phyloP scores from a whole-genome alignment of 2,888 invertebrate genomes.

The Drosophila acutilabella region DNA sequence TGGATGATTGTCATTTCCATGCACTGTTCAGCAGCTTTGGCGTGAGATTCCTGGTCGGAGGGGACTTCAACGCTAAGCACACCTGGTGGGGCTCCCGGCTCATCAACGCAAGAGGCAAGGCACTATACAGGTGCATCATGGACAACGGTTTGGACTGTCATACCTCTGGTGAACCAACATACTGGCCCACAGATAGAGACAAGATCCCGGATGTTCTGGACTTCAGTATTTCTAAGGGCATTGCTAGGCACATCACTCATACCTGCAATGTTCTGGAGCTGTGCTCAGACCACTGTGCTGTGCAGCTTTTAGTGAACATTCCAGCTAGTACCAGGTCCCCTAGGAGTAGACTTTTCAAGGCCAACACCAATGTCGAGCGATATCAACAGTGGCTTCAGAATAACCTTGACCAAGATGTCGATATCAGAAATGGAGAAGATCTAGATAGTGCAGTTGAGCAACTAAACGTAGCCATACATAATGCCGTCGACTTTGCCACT shows the following conservation, averaged over 20 bases:
- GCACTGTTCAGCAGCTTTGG: neutral
- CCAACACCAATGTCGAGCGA: too few relatives aligned
- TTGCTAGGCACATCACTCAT: neutral
- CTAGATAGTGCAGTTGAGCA: neutral
- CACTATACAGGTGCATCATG: neutral
- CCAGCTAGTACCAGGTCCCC: too few relatives aligned
- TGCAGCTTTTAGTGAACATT: neutral
- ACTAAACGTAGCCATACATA: neutral
- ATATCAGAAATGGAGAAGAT: neutral
- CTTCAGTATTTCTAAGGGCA: neutral
- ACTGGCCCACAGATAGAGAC: neutral
- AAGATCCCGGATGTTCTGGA: neutral
- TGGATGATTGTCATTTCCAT: neutral
- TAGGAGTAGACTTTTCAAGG: neutral
- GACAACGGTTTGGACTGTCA: neutral
- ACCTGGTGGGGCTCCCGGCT: slow-evolving; percentile 11
- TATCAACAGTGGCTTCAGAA: neutral
- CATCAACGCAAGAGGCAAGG: neutral
- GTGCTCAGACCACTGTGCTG: neutral
- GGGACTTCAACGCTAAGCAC: slow-evolving; percentile 3
- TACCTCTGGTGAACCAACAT: slow-evolving; percentile 3
- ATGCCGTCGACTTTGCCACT: neutral
- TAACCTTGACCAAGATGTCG: too few relatives aligned
- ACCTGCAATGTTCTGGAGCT: neutral
- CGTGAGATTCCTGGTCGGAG: neutral